Evolutionary conservation across 2,888 invertebrate species (phyloP).

Genomic region (Adelognathus sp.): DNA sequence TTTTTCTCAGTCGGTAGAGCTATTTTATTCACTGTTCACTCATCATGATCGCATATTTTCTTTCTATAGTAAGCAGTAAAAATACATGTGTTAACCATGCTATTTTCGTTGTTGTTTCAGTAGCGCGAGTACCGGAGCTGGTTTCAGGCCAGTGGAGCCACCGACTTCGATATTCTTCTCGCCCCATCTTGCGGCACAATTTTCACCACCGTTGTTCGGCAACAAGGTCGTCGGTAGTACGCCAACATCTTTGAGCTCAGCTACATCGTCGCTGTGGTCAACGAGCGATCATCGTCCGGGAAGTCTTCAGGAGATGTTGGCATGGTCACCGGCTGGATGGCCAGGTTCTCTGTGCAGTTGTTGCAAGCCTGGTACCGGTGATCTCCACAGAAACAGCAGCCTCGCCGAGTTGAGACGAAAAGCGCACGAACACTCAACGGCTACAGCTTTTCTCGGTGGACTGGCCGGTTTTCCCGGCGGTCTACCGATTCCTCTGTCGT

Average conservation of each 20-base stretch:
- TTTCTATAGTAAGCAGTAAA: too few species aligned
- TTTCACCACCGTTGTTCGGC: slow-evolving; percentile 90
- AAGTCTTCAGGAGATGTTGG: slow-evolving; percentile 78
- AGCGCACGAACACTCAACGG: slow-evolving; percentile 97
- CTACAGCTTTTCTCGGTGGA: slow-evolving; percentile 81
- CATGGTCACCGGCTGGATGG: slow-evolving; percentile 79
- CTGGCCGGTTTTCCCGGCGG: slow-evolving; percentile 76
- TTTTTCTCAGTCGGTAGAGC: too few species aligned
- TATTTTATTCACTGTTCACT: too few species aligned
- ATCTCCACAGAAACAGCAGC: slow-evolving; percentile 84
- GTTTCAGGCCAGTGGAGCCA: slow-evolving; percentile 79
- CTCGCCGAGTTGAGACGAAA: slow-evolving; percentile 95
- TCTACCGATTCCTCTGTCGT: slow-evolving; percentile 80
- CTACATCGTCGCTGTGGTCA: slow-evolving; percentile 80
- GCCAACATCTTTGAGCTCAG: slow-evolving; percentile 77
- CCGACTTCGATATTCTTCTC: slow-evolving; percentile 92
- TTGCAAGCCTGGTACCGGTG: slow-evolving; percentile 77
- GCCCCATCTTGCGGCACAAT: slow-evolving; percentile 90
- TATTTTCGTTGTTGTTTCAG: slow-evolving; percentile 71
- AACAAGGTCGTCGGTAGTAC: slow-evolving; percentile 81
- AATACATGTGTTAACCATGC: too few species aligned
- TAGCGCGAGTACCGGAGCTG: slow-evolving; percentile 84
- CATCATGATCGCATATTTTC: too few species aligned
- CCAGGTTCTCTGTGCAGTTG: slow-evolving; percentile 75
- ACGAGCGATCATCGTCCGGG: slow-evolving; percentile 81